Base-by-base conservation (phyloP, 2,888 invertebrate genomes). In the Hydrotaea cyrtoneurina region DNA sequence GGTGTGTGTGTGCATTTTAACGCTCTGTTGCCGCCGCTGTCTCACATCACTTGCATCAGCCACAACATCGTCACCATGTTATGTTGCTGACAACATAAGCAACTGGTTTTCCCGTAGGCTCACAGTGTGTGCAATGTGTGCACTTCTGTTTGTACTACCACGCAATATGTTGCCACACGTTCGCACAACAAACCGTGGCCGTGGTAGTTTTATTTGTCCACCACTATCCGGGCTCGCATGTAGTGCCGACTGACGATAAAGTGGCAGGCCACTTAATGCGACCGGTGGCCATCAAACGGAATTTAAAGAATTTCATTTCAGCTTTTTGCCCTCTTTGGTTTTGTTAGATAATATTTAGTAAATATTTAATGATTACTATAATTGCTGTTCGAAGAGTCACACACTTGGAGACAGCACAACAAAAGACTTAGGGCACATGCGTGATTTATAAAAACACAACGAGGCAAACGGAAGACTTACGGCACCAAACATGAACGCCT, bases 141-240 rank as follows among this genome's bases (percentile, higher is more conserved):
- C 82, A 78, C 69, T 31, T 31, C 31, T 46, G 15, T 36, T 62
- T 31, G 15, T 46, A 19, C 46, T 77, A 77, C 83, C 86, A 78
- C 80, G 78, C 86, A 81, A 83, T 83, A 83, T 80, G 78, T 80
- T 83, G 72, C 80, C 81, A 72, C 78, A 83, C 75, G 77, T 82
- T 69, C 69, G 26, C 2, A 21, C 55, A 1, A 55, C 10, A 10
- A 11, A 19, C 53, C 17, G 53, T 53, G 5, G 53, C 53, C n/a
- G n/a, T n/a, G n/a, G n/a, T n/a, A n/a, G n/a, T n/a, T n/a, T n/a
- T n/a, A n/a, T n/a, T n/a, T 39, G 39, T 4, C 4, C 39, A 3
- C 8, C 39, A 39, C 7, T 39, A 10, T 39, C 1, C 2, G 39
- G 4, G 39, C 10, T 4, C 10, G 39, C 10, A 10, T 39, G 11